phyloP scores from a whole-genome alignment of 2,113 vertebrate genomes.

The Daboia siamensis region DNA sequence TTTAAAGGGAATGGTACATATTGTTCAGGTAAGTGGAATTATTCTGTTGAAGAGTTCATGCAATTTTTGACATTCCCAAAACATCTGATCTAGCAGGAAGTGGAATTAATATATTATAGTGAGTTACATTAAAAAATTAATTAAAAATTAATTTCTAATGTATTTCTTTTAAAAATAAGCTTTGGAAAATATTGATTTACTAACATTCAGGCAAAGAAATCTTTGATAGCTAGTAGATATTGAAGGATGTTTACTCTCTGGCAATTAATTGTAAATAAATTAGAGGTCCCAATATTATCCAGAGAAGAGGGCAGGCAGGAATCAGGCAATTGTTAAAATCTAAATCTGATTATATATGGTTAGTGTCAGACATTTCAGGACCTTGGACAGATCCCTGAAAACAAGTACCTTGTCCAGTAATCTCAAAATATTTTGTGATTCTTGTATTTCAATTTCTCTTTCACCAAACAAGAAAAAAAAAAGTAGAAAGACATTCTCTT shows the following conservation, averaged over 20 bases:
- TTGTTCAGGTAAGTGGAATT: conserved; percentile 77
- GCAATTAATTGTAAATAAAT: background rate
- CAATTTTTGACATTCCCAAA: background rate
- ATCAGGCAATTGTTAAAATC: too few relatives aligned
- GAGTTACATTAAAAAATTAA: background rate
- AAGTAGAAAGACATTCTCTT: background rate
- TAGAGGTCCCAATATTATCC: background rate
- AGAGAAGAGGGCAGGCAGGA: background rate
- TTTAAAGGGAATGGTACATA: conserved; percentile 86
- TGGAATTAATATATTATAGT: conserved; percentile 6
- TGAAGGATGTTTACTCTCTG: conserved; percentile 4
- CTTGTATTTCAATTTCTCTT: background rate
- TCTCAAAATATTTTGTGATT: background rate
- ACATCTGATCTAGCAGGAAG: background rate
- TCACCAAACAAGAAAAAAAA: background rate
- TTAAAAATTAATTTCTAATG: background rate
- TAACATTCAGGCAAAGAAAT: background rate
- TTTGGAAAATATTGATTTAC: background rate
- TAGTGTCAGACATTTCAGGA: background rate
- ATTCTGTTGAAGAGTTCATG: background rate
- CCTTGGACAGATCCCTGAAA: background rate
- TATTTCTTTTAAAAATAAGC: background rate
- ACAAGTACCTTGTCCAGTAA: background rate
- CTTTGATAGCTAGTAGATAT: accelerated
- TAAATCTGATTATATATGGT: background rate